Evolutionary conservation across 2,113 vertebrate species (phyloP), one percentile per base, ranked within the genome.

Genomic region (Muscicapa adusta): DNA sequence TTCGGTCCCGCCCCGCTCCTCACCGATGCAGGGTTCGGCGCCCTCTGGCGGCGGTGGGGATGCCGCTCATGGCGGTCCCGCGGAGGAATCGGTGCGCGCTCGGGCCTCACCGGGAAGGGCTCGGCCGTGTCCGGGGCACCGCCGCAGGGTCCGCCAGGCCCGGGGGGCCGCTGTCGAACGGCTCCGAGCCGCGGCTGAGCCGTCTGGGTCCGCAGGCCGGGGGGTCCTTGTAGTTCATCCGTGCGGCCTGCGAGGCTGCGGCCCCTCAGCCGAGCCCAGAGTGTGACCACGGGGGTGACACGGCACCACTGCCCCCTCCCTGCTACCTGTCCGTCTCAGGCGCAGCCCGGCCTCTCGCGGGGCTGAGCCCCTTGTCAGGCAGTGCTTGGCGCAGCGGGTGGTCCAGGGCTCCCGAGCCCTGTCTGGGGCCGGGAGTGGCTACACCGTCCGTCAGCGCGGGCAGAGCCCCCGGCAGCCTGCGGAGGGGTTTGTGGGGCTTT

Each of bases 391-490:
- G 8, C 31, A 17, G 17, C 14, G 24, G 13, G 4, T 6, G 31
- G 20, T 14, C 43, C 36, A 12, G 29, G 20, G 29, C 33, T 60
- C n/a, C 33, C 3, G 12, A 4, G 50, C 4, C 12, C 45, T 19
- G 56, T 56, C 2, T 16, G 25, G 19, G 8, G 13, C 22, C 8
- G 5, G 25, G 23, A 23, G 5, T 14, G 45, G 31, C 22, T 7
- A 2, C 33, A 2, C 14, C 3, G 13, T 16, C 10, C 8, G 26
- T 8, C 33, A 6, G 72, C 0, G 0, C 5, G 28, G 26, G 9
- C 8, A 11, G 34, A 56, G 24, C 0, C 10, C 10, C 22, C 0
- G 45, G 50, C 45, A 28, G 50, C 50, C 63, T 22, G 36, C 22
- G 1, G 43, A 15, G 6, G 8, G 23, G 20, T 5, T 10, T 5